phyloP scores from a whole-genome alignment of 2,888 invertebrate species.

The Nomada fucata region DNA sequence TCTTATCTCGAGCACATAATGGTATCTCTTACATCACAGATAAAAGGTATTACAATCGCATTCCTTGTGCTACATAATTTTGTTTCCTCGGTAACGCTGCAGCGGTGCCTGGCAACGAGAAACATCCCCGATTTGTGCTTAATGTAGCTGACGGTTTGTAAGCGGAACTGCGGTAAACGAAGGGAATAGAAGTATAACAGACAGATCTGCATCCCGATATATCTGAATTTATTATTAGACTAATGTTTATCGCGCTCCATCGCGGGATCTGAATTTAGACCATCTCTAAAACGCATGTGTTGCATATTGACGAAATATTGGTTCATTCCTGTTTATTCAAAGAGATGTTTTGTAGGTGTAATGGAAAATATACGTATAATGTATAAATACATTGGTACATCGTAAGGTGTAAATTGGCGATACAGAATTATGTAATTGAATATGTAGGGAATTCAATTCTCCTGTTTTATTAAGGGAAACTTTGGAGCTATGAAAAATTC shows the following conservation, averaged over 20 bases:
- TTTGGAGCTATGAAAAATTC: not conserved
- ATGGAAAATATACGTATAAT: no score
- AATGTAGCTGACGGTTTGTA: slow-evolving; percentile 29
- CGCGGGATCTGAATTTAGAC: slow-evolving; percentile 23
- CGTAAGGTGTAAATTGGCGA: no score
- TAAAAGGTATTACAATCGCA: slow-evolving; percentile 17
- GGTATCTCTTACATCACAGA: slow-evolving; percentile 45
- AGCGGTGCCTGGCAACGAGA: not conserved
- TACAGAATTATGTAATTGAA: no score
- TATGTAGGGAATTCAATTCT: no score
- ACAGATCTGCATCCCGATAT: slow-evolving; percentile 45
- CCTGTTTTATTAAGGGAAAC: no score
- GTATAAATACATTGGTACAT: no score
- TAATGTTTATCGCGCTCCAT: slow-evolving; percentile 48
- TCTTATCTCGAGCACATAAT: slow-evolving; percentile 30
- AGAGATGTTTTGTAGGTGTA: no score
- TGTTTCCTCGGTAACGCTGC: not conserved
- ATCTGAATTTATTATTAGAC: slow-evolving; percentile 58
- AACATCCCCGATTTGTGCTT: slow-evolving; percentile 19
- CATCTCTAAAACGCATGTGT: slow-evolving; percentile 37
- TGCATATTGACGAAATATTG: slow-evolving; percentile 35
- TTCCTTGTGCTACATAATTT: slow-evolving; percentile 11
- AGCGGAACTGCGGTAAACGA: slow-evolving; percentile 40
- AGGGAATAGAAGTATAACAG: slow-evolving; percentile 32
- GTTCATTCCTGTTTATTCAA: not conserved